Evolutionary conservation across 2,113 vertebrate genomes (phyloP), one percentile per base, ranked within the genome.

Genomic region (Potamarius usumacintae): DNA sequence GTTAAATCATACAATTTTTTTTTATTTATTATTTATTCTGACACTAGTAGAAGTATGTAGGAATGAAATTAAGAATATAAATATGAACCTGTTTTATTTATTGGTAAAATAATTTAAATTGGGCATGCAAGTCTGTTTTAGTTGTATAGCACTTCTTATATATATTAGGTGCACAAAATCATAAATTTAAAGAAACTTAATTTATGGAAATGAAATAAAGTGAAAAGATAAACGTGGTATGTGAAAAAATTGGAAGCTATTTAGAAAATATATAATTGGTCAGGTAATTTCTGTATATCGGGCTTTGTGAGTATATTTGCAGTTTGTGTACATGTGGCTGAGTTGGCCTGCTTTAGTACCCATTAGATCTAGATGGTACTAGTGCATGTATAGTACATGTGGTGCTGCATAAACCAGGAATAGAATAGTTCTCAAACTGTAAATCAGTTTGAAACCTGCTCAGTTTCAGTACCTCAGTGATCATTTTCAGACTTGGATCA

Each of bases 81-180:
- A 71, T 71, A 30, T 42, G 22, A 72, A 42, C 15, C 30, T 34
- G 18, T 18, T 71, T 42, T n/a, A 9, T 71, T 72, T 72, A 18
- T 72, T 69, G 25, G 65, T 69, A 15, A 34, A 71, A 34, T 71
- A 2, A 71, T 71, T 71, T 71, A 34, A 71, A 71, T 18, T 12
- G n/a, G 17, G 0, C 25, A 11, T 67, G 63, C 27, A 65, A 65
- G 63, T 3, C 63, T 14, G 14, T 6, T 71, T 30, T 34, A 30
- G 30, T 69, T 27, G 4, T 30, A 15, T 30, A 30, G 65, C 65
- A 15, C 11, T 1, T 69, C 6, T 27, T 69, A 14, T 30, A 30
- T 5, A 30, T 2, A 6, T 5, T 15, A 1, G 25, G 14, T 30
- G 14, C 5, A 1, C 7, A 42, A 5, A 27, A 1, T 6, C 0